These are phyloP conservation scores for Hypomecis atomaria DNA, from an alignment of 2,888 invertebrate species.

Conservation along the genomic window DNA sequence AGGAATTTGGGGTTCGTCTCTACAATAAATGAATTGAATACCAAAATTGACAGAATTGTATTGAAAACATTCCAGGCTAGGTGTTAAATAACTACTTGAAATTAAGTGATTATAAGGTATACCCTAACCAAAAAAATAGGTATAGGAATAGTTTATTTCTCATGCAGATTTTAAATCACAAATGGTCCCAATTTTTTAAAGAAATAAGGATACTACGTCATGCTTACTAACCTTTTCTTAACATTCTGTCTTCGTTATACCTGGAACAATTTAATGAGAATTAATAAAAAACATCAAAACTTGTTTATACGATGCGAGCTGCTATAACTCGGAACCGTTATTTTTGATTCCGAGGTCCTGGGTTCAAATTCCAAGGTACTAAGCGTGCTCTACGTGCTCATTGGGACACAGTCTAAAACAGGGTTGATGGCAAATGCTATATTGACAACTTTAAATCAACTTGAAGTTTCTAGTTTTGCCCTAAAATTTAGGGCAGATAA, in stretches of 20 bases:
- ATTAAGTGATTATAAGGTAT: no score
- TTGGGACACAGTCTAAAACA: no score
- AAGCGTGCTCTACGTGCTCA: no score
- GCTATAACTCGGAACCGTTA: no score
- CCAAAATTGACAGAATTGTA: no score
- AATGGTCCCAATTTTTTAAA: not conserved
- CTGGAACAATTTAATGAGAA: slow-evolving; percentile 66
- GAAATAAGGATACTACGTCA: slow-evolving; percentile 5
- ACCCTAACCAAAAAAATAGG: not conserved
- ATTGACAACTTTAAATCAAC: no score
- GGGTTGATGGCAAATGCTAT: no score
- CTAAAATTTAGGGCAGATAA: not conserved
- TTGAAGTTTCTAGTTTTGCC: not conserved
- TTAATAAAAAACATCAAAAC: slow-evolving; percentile 30
- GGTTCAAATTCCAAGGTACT: no score
- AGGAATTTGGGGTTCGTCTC: no score
- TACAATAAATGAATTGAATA: not conserved
- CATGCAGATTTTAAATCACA: not conserved
- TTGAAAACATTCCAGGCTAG: not conserved
- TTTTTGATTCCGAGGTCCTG: no score
- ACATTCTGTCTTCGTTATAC: slow-evolving; percentile 70
- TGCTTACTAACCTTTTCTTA: slow-evolving; percentile 69
- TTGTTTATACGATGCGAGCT: not conserved
- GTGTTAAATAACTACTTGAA: no score
- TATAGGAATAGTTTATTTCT: not conserved